phyloP scores from a whole-genome alignment of 2,888 invertebrate species.

The Oscheius sp. region DNA sequence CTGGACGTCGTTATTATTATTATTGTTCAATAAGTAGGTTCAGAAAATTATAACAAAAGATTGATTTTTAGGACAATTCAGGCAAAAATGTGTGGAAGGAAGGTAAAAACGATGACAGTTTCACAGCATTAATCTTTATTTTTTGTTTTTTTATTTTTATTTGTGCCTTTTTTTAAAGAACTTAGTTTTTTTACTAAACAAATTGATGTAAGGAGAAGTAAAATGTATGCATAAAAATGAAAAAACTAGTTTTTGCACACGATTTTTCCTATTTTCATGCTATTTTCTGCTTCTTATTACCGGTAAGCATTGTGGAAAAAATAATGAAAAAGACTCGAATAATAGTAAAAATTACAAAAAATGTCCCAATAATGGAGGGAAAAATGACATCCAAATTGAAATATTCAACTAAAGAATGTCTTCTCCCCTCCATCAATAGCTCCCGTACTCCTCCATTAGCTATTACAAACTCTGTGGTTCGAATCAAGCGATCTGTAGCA shows the following conservation, averaged over 20 bases:
- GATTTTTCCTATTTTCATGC: too few species aligned
- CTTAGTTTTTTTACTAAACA: too few species aligned
- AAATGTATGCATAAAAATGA: too few species aligned
- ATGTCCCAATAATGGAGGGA: not conserved
- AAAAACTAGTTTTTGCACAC: too few species aligned
- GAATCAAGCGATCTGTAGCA: slow-evolving; percentile 42
- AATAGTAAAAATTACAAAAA: not conserved
- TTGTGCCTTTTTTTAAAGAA: too few species aligned
- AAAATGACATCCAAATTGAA: slow-evolving; percentile 10
- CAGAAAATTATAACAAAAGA: not conserved
- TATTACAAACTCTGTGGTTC: slow-evolving; percentile 47
- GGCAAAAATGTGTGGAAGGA: not conserved
- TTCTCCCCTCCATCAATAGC: slow-evolving; percentile 32
- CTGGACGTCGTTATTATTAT: slow-evolving; percentile 6
- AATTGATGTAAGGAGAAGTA: too few species aligned
- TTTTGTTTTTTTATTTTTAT: too few species aligned
- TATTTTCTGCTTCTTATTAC: not conserved
- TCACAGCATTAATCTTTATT: too few species aligned
- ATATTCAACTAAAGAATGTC: not conserved
- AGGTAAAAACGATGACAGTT: not conserved
- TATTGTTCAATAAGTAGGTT: slow-evolving; percentile 5
- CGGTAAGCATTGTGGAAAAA: not conserved
- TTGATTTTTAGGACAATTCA: not conserved
- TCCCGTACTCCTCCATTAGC: slow-evolving; percentile 46
- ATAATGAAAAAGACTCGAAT: not conserved